Conservation (phyloP, 2,113 vertebrate species). For the Callaeas wilsoni region DNA sequence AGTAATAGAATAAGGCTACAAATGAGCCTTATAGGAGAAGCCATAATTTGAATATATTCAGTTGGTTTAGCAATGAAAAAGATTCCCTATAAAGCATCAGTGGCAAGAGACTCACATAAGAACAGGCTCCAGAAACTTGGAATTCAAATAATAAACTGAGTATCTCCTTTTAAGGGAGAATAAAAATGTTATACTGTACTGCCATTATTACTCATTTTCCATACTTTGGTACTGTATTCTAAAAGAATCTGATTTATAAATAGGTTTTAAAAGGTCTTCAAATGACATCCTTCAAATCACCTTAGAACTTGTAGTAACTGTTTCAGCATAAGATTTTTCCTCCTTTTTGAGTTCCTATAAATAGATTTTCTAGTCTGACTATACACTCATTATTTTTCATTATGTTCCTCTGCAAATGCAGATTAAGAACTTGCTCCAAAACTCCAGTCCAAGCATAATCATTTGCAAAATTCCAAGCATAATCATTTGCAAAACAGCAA, state of each 20-base stretch:
- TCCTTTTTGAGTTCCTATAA: not conserved
- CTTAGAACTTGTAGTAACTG: not conserved
- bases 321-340: not conserved
- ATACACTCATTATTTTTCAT: not conserved
- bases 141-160: not conserved
- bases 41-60: not conserved
- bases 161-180: conserved; percentile 1
- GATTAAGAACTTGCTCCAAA: not conserved
- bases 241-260: not conserved
- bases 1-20: not conserved
- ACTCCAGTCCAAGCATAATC: no score
- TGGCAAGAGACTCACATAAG: not conserved
- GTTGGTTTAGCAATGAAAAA: not conserved
- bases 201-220: not conserved
- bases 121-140: not conserved
- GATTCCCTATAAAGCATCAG: not conserved
- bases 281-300: not conserved
- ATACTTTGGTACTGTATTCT: not conserved
- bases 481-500: not conserved
- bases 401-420: not conserved
- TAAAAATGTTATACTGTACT: not conserved
- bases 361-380: not conserved
- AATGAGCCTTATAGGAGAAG: not conserved
- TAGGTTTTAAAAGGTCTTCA: not conserved
- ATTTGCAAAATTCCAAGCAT: not conserved